phyloP scores from a whole-genome alignment of 2,113 vertebrate species.

The Brachyhypopomus gauderio region DNA sequence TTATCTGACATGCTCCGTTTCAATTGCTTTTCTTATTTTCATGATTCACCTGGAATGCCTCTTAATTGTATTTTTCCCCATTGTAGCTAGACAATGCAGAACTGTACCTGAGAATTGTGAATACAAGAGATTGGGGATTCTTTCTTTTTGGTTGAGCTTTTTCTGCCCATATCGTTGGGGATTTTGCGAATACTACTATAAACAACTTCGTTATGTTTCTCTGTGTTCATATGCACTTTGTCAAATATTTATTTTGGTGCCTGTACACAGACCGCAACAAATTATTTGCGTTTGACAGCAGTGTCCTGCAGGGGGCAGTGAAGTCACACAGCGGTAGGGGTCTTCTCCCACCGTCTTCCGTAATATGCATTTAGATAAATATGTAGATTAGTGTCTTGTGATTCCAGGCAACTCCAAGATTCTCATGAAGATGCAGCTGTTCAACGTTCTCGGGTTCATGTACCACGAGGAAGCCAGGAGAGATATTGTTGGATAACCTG shows the following conservation, averaged over 20 bases:
- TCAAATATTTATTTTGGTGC: background rate
- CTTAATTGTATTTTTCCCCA: background rate
- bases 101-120: slow-evolving; percentile 62
- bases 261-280: too few relatives aligned
- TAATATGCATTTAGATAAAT: background rate
- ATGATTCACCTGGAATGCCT: background rate
- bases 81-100: slow-evolving; percentile 62
- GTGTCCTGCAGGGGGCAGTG: background rate
- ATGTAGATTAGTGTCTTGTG: background rate
- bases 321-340: background rate
- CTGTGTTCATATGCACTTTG: too few relatives aligned
- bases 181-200: too few relatives aligned
- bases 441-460: background rate
- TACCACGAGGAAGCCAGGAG: slow-evolving; percentile 13
- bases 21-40: background rate
- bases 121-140: slow-evolving; percentile 56
- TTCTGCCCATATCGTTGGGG: too few relatives aligned
- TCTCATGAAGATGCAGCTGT: background rate
- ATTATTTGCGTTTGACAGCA: background rate
- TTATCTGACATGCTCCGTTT: background rate
- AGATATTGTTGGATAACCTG: slow-evolving; percentile 1
- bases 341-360: background rate
- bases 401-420: slow-evolving; percentile 38
- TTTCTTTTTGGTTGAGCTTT: too few relatives aligned
- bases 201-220: too few relatives aligned